Evolutionary conservation across 2,888 invertebrate species (phyloP).

Genomic region (Stenotaenia linearis): DNA sequence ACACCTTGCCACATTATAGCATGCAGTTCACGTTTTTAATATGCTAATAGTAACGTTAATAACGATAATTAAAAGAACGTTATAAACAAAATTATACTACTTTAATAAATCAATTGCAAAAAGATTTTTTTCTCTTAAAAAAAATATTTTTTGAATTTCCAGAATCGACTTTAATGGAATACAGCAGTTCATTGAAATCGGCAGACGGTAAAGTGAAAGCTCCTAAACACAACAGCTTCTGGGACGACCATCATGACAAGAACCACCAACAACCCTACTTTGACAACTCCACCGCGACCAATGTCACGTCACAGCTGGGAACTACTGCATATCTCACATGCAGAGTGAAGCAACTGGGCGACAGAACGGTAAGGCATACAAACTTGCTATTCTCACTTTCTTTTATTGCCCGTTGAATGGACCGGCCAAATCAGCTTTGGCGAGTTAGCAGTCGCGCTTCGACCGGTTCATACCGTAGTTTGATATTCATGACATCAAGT

Average conservation of each 20-base stretch:
- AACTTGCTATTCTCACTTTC: neutral
- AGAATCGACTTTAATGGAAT: slow-evolving; percentile 28
- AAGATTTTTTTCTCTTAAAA: too few relatives aligned
- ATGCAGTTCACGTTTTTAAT: neutral
- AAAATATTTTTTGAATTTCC: slow-evolving; percentile 2
- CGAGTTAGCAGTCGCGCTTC: neutral
- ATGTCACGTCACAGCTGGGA: slow-evolving; percentile 36
- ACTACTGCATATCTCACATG: slow-evolving; percentile 35
- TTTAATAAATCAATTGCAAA: too few relatives aligned
- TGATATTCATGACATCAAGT: neutral
- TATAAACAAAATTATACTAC: too few relatives aligned
- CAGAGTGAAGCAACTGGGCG: slow-evolving; percentile 35
- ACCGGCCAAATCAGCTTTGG: neutral
- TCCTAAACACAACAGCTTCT: slow-evolving; percentile 35
- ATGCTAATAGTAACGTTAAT: neutral
- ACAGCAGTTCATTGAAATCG: slow-evolving; percentile 19
- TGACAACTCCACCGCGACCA: slow-evolving; percentile 35
- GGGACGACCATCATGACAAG: slow-evolving; percentile 36
- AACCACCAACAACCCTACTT: slow-evolving; percentile 35
- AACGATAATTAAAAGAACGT: neutral
- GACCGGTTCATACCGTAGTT: neutral
- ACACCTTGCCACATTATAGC: neutral
- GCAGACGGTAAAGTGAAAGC: slow-evolving; percentile 34
- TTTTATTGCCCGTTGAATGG: neutral
- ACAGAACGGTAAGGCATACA: slow-evolving; percentile 35